Conservation (phyloP, 2,888 invertebrate genomes). For the Coremacera marginata region DNA sequence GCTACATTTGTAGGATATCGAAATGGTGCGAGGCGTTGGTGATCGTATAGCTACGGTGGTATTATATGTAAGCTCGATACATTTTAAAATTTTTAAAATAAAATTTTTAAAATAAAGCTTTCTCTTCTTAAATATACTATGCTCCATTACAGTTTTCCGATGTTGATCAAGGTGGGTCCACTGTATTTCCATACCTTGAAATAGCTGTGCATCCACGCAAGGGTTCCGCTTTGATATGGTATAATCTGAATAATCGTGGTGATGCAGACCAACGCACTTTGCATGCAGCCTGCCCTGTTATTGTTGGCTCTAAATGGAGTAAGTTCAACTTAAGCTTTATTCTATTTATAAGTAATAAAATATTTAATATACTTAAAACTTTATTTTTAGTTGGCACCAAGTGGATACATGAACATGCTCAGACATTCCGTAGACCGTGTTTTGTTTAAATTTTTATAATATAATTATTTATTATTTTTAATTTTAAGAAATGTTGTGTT, state of each 20-base stretch:
- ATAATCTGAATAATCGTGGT: conserved; percentile 44
- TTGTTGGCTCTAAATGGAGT: conserved; percentile 50
- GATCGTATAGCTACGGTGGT: too few relatives aligned
- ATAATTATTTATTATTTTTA: too few relatives aligned
- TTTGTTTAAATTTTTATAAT: not conserved
- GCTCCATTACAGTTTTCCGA: conserved; percentile 83
- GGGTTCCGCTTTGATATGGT: conserved; percentile 64
- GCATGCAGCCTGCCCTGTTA: conserved; percentile 47
- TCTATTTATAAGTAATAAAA: too few relatives aligned
- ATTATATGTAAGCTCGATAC: too few relatives aligned
- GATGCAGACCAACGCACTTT: conserved; percentile 40
- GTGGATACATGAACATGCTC: not conserved
- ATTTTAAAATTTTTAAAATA: too few relatives aligned
- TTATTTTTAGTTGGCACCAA: too few relatives aligned
- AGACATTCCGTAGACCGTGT: not conserved
- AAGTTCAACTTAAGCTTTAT: not conserved
- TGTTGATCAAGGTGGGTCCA: conserved; percentile 95
- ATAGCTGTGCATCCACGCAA: conserved; percentile 75
- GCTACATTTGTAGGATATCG: too few relatives aligned
- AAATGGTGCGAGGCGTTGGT: too few relatives aligned
- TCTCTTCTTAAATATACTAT: too few relatives aligned
- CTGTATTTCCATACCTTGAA: conserved; percentile 93
- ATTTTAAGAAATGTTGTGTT: too few relatives aligned
- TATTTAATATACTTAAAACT: too few relatives aligned
- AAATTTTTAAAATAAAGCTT: too few relatives aligned